These are phyloP conservation scores for Polypterus bichir DNA, from an alignment of 2,113 vertebrate species.

Conservation along the genomic window DNA sequence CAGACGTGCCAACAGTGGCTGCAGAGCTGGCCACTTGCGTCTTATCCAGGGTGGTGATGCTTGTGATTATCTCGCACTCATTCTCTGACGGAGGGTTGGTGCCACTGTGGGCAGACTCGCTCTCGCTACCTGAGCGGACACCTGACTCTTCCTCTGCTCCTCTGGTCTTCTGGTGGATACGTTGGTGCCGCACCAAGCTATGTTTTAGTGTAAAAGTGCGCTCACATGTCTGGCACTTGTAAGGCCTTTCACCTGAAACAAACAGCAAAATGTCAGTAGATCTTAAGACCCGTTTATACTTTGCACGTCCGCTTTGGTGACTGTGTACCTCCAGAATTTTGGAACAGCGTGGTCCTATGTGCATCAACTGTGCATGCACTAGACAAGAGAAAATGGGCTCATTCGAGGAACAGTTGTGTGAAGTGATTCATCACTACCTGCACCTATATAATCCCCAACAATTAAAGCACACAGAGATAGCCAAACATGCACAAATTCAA, in stretches of 20 bases:
- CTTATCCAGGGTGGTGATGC: slow-evolving; percentile 9
- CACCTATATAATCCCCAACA: too few species aligned
- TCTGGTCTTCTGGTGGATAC: slow-evolving; percentile 79
- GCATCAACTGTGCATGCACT: too few species aligned
- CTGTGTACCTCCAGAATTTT: too few species aligned
- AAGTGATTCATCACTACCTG: too few species aligned
- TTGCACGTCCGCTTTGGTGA: too few species aligned
- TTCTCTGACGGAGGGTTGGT: slow-evolving; percentile 62
- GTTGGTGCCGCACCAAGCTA: slow-evolving; percentile 90
- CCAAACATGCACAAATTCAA: too few species aligned
- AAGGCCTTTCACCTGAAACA: slow-evolving; percentile 74
- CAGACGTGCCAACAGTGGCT: slow-evolving; percentile 13
- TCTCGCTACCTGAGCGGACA: slow-evolving; percentile 48
- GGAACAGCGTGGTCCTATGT: too few species aligned
- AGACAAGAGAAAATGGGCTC: too few species aligned
- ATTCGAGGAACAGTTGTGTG: too few species aligned
- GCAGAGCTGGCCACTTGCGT: slow-evolving; percentile 26
- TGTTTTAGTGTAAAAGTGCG: slow-evolving; percentile 95
- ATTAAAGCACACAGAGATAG: too few species aligned
- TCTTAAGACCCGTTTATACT: too few species aligned
- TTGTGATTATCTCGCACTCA: slow-evolving; percentile 39
- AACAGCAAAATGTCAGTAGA: too few species aligned
- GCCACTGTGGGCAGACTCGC: slow-evolving; percentile 64
- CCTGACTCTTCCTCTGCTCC: slow-evolving; percentile 49
- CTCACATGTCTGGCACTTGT: slow-evolving; percentile 87